Percentiles rank a stretch among this genome's conserved stretches.
Evolutionary conservation across 2,888 invertebrate species (phyloP).

Genomic region (Epistrophe grossulariae): DNA sequence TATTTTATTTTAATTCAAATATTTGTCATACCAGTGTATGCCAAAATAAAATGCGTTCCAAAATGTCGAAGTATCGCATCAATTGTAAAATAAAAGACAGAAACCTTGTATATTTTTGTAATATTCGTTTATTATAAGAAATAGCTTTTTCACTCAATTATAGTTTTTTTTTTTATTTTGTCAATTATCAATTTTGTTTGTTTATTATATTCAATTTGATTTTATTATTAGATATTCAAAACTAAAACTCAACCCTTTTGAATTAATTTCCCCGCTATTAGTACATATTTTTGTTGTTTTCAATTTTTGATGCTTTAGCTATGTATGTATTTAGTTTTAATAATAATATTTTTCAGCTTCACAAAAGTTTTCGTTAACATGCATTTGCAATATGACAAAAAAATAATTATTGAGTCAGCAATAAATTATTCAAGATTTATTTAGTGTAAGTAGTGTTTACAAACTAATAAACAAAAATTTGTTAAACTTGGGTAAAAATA

Average conservation of each 20-base stretch:
- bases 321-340: slow-evolving; percentile 9
- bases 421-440: slow-evolving; percentile 23
- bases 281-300: slow-evolving; percentile 22
- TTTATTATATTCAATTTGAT: slow-evolving; percentile 22
- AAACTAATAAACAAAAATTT: slow-evolving; percentile 25
- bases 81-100: too few relatives aligned
- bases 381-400: slow-evolving; percentile 61
- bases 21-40: too few relatives aligned
- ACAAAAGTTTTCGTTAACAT: slow-evolving; percentile 57
- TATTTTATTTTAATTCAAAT: too few relatives aligned
- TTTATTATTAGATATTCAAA: slow-evolving; percentile 44
- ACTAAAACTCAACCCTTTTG: slow-evolving; percentile 54
- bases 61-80: too few relatives aligned
- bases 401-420: slow-evolving; percentile 33
- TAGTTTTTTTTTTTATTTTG: slow-evolving; percentile 46
- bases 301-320: slow-evolving; percentile 57
- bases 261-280: slow-evolving; percentile 39
- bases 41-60: too few relatives aligned
- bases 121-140: slow-evolving; percentile 70
- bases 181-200: not conserved
- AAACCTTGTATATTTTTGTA: slow-evolving; percentile 25
- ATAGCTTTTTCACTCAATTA: slow-evolving; percentile 67
- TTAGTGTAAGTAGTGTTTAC: slow-evolving; percentile 16
- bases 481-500: slow-evolving; percentile 25
- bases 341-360: slow-evolving; percentile 40